A percentile compares a stretch with the other conserved stretches of the same genome.
Evolutionary conservation across 2,888 invertebrate species (phyloP).

Genomic region (Latrodectus elegans): DNA sequence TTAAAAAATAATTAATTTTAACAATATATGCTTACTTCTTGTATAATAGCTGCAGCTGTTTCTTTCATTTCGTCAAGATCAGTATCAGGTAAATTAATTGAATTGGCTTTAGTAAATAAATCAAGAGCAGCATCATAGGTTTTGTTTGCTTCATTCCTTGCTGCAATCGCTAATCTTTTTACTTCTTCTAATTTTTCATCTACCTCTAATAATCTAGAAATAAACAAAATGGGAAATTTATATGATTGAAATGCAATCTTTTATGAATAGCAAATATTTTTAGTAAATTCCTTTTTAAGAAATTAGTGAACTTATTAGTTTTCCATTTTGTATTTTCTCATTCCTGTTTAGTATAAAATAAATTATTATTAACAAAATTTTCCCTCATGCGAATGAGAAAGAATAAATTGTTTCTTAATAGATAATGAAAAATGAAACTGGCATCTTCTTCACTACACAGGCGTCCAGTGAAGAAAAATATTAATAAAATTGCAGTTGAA

Average conservation of each 20-base stretch:
- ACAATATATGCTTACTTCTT: constrained; percentile 78
- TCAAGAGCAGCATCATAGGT: constrained; percentile 89
- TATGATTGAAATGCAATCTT: too few relatives aligned
- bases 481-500: too few relatives aligned
- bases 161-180: constrained; percentile 83
- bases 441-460: too few relatives aligned
- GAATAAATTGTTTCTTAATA: too few relatives aligned
- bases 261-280: too few relatives aligned
- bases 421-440: too few relatives aligned
- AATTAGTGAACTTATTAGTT: too few relatives aligned
- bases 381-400: too few relatives aligned
- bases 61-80: constrained; percentile 83
- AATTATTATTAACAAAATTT: too few relatives aligned
- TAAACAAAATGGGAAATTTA: background rate
- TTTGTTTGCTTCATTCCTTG: constrained; percentile 81
- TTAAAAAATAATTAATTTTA: constrained; percentile 53
- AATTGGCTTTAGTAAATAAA: constrained; percentile 86
- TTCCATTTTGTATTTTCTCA: background rate
- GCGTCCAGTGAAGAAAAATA: too few relatives aligned
- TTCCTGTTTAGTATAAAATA: background rate
- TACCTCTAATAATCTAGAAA: constrained; percentile 74
- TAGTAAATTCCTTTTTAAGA: background rate
- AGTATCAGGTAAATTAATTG: constrained; percentile 84
- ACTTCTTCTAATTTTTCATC: constrained; percentile 82
- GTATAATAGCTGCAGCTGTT: constrained; percentile 82